Conservation (phyloP, 1,140 invertebrate species). For the Brachionus manjavacas region DNA sequence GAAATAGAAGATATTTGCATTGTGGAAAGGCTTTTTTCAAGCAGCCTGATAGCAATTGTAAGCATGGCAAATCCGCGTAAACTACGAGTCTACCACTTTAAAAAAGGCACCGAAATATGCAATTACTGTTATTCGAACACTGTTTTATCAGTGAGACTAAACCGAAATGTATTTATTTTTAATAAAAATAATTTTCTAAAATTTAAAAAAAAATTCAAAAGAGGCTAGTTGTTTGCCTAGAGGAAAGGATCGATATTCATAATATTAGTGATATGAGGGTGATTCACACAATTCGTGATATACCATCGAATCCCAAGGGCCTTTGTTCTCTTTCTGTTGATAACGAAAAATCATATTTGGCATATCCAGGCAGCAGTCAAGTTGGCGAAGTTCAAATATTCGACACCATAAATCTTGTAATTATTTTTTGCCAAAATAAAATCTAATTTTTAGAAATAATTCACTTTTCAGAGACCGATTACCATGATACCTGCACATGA, state of each 20-base stretch:
- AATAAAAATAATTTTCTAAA: background rate
- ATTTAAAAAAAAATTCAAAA: conserved; percentile 52
- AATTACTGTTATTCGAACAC: conserved; percentile 96
- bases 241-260: conserved; percentile 95
- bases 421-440: conserved; percentile 47
- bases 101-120: conserved; percentile 95
- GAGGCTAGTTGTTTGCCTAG: conserved; percentile 90
- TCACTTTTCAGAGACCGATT: conserved; percentile 71
- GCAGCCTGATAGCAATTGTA: conserved; percentile 89
- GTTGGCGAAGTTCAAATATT: conserved; percentile 96
- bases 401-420: conserved; percentile 86
- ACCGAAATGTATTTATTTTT: conserved; percentile 73
- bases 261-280: conserved; percentile 98
- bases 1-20: conserved; percentile 81
- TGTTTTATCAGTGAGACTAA: conserved; percentile 90
- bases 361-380: conserved; percentile 88
- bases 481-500: conserved; percentile 95
- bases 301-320: conserved; percentile 85
- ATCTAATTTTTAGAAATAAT: conserved; percentile 9
- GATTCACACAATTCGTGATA: conserved; percentile 93
- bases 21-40: conserved; percentile 91
- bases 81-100: conserved; percentile 92
- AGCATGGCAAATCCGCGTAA: conserved; percentile 83
- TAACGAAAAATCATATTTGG: conserved; percentile 84
- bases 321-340: conserved; percentile 82